Conservation (phyloP, 2,113 vertebrate genomes). For the Phalacrocorax aristotelis region DNA sequence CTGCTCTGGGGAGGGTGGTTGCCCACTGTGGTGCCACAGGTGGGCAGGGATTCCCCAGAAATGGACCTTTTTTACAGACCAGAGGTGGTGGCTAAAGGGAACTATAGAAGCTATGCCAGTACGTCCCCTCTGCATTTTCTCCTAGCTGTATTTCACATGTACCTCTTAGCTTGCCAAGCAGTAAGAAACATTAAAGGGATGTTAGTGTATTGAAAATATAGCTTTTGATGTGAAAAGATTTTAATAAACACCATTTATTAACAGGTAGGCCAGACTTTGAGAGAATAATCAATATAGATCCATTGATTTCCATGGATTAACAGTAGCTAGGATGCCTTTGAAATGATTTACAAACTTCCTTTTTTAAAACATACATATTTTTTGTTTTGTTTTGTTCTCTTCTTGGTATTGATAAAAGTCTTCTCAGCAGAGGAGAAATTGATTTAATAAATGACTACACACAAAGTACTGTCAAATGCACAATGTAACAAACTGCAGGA, state of each 20-base stretch:
- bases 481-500: constrained; percentile 3
- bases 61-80: neutral
- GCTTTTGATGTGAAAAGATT: neutral
- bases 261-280: neutral
- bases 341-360: constrained; percentile 5
- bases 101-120: neutral
- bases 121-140: neutral
- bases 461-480: constrained; percentile 30
- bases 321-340: neutral
- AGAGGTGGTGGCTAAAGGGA: neutral
- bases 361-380: neutral
- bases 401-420: constrained; percentile 1
- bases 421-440: constrained; percentile 12
- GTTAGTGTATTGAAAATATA: neutral
- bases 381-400: neutral
- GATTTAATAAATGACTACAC: constrained; percentile 24
- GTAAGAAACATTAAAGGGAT: neutral
- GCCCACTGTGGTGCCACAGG: accelerated
- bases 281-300: neutral
- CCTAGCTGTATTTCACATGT: neutral
- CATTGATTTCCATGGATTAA: constrained; percentile 16
- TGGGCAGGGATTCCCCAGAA: neutral
- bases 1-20: neutral
- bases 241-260: constrained; percentile 32
- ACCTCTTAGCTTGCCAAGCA: neutral